Evolutionary conservation across 2,113 vertebrate genomes (phyloP).

Genomic region (Pituophis catenifer): DNA sequence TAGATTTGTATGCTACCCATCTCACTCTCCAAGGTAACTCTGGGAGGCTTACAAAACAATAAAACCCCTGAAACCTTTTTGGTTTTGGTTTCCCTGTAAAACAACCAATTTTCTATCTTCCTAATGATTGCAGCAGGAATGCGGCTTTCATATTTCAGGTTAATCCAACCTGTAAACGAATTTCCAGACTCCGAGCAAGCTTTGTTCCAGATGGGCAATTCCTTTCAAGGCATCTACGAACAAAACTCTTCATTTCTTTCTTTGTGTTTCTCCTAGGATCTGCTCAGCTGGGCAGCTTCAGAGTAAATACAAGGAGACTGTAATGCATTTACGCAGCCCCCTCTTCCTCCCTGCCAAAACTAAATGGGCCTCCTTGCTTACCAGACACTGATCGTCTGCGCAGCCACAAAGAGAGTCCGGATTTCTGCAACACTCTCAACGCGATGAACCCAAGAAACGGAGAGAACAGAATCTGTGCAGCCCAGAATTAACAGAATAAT

Average conservation of each 20-base stretch:
- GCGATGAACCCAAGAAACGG: not conserved
- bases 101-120: not conserved
- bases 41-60: not conserved
- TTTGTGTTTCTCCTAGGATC: not conserved
- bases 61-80: not conserved
- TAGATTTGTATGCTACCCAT: not conserved
- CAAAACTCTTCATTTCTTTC: not conserved
- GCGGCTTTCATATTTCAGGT: not conserved
- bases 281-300: not conserved
- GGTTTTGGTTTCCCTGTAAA: not conserved
- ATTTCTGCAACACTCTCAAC: not conserved
- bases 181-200: not conserved
- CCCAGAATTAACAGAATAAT: not conserved
- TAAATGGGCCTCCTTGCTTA: not conserved
- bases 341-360: not conserved
- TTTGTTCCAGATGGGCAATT: not conserved
- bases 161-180: not conserved
- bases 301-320: not conserved
- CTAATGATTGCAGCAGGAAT: not conserved
- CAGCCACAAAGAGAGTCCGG: not conserved
- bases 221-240: not conserved
- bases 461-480: not conserved
- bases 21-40: not conserved
- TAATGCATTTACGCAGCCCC: not conserved
- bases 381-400: not conserved